A percentile compares a stretch with the other conserved stretches of the same genome.
Conservation (phyloP, 2,797 vertebrate genomes). For the Anguilla anguilla region DNA sequence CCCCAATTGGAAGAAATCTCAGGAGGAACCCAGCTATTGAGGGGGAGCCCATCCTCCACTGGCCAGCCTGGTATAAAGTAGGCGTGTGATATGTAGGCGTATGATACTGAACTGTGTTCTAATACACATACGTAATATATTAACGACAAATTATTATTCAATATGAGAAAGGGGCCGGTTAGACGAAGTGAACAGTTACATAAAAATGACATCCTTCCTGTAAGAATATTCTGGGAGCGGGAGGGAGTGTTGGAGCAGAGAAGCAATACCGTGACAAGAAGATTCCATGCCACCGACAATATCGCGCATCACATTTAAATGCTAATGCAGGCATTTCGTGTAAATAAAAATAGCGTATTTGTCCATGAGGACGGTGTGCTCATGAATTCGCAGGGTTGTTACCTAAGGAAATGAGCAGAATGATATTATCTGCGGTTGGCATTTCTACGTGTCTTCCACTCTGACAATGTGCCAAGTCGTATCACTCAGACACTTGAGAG, state of each 20-base stretch:
- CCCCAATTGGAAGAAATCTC: no score
- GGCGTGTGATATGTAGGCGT: background rate
- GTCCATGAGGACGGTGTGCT: background rate
- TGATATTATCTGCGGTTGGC: background rate
- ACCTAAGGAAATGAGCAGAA: background rate
- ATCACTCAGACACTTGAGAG: background rate
- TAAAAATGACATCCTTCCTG: background rate
- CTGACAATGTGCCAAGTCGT: background rate
- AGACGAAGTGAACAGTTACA: background rate
- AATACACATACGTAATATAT: background rate
- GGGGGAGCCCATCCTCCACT: no score
- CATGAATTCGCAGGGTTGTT: background rate
- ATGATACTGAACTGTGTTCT: background rate
- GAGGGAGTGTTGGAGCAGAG: background rate
- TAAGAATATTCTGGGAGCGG: background rate
- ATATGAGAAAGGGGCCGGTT: background rate
- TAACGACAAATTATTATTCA: background rate
- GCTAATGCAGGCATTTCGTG: background rate
- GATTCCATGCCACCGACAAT: background rate
- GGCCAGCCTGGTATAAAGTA: no score
- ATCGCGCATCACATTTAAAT: background rate
- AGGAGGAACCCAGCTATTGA: no score
- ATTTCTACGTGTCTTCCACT: background rate
- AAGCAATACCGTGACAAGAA: background rate
- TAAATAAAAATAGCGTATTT: background rate